These are phyloP conservation scores for Batillaria attramentaria DNA, from an alignment of 1,140 invertebrate genomes.

Conservation along the genomic window DNA sequence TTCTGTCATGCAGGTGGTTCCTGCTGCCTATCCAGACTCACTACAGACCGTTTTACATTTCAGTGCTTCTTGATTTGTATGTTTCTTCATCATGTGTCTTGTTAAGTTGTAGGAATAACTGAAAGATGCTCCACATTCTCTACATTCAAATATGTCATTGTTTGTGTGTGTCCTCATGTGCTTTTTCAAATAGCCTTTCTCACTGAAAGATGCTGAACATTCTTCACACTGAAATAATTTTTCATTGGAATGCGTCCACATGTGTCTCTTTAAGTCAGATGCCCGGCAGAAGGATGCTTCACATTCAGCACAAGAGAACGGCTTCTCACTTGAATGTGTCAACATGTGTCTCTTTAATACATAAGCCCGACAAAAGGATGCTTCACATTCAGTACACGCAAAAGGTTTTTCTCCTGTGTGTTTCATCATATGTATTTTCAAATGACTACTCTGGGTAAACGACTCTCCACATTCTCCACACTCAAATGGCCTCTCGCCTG, in stretches of 20 bases:
- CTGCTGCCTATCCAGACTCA: too few species aligned
- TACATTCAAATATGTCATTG: too few species aligned
- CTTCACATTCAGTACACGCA: conserved; percentile 42
- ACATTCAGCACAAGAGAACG: not conserved
- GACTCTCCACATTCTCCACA: not conserved
- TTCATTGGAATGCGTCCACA: not conserved
- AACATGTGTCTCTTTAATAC: not conserved
- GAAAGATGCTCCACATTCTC: too few species aligned
- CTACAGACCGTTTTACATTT: too few species aligned
- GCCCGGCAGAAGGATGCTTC: not conserved
- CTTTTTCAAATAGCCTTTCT: too few species aligned
- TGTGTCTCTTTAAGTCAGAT: not conserved
- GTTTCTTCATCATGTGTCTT: too few species aligned
- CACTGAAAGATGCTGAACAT: too few species aligned
- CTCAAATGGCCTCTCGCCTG: conserved; percentile 47
- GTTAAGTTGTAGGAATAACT: too few species aligned
- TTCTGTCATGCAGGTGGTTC: too few species aligned
- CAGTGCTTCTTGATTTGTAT: too few species aligned
- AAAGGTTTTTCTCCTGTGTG: conserved; percentile 81
- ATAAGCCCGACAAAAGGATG: conserved; percentile 27
- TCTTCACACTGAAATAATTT: too few species aligned
- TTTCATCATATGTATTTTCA: not conserved
- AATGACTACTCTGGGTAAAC: not conserved
- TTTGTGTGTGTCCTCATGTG: too few species aligned
- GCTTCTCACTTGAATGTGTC: not conserved